Conservation (phyloP, 2,113 vertebrate genomes). For the Myxocyprinus asiaticus region DNA sequence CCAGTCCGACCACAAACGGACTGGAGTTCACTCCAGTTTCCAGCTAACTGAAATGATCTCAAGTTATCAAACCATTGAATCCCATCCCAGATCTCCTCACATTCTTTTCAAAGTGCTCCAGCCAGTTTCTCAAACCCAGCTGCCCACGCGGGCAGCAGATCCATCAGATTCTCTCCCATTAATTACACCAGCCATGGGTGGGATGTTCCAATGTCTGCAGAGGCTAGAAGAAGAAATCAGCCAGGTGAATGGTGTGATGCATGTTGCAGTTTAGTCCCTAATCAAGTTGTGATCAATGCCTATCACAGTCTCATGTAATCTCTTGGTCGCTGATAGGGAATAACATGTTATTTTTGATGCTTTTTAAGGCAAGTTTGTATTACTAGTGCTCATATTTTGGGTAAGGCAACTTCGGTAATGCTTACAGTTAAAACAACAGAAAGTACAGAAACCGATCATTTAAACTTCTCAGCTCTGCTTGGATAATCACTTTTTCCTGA, state of each 20-base stretch:
- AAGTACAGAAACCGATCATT: too few species aligned
- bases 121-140: neutral
- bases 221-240: constrained; percentile 78
- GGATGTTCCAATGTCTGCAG: constrained; percentile 77
- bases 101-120: constrained; percentile 18
- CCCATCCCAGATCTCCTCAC: constrained; percentile 11
- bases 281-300: neutral
- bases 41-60: constrained; percentile 8
- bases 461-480: too few species aligned
- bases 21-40: neutral
- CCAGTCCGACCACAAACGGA: neutral
- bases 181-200: constrained; percentile 71
- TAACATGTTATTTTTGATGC: too few species aligned
- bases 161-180: neutral
- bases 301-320: too few species aligned
- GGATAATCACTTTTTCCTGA: too few species aligned
- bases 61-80: neutral
- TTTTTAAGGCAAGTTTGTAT: too few species aligned
- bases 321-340: too few species aligned
- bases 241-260: constrained; percentile 80
- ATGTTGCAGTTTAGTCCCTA: neutral
- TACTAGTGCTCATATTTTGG: too few species aligned
- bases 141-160: neutral
- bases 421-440: too few species aligned
- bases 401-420: too few species aligned